Evolutionary conservation across 2,888 invertebrate genomes (phyloP).

Genomic region (Catonia carolina): DNA sequence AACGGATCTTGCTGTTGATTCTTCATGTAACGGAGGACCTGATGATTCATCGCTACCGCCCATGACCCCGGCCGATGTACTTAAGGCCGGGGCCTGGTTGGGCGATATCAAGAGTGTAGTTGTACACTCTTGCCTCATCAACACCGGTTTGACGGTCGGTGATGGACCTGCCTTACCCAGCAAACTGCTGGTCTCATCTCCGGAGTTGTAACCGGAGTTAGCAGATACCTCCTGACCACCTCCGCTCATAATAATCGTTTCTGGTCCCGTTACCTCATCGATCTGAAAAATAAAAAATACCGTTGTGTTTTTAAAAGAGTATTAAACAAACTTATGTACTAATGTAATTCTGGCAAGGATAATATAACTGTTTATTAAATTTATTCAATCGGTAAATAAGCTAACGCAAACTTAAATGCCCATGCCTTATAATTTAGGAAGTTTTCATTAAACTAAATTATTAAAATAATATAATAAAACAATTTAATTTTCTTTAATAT

Average conservation of each 20-base stretch:
- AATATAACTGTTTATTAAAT: no score
- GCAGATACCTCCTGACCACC: conserved; percentile 42
- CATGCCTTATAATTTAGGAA: no score
- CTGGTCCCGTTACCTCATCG: no score
- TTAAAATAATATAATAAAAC: no score
- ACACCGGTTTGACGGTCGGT: conserved; percentile 58
- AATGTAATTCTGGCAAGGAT: no score
- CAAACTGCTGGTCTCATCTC: conserved; percentile 76
- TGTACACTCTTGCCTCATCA: conserved; percentile 81
- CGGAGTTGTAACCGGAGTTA: conserved; percentile 64
- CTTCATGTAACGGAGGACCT: conserved; percentile 40
- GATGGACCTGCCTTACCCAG: conserved; percentile 57
- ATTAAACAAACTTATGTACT: no score
- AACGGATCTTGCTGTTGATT: conserved; percentile 63
- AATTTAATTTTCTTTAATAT: no score
- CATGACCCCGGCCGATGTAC: conserved; percentile 52
- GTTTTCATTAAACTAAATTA: no score
- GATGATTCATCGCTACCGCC: conserved; percentile 74
- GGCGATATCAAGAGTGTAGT: conserved; percentile 64
- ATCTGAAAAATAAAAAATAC: no score
- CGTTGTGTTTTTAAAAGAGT: no score
- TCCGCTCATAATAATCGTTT: not conserved
- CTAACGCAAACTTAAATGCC: no score
- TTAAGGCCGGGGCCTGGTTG: conserved; percentile 59
- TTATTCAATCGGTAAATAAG: no score